A percentile compares a stretch with the other conserved stretches of the same genome.
These are phyloP conservation scores for Anniella stebbinsi DNA, from an alignment of 2,797 vertebrate genomes.

Conservation along the genomic window DNA sequence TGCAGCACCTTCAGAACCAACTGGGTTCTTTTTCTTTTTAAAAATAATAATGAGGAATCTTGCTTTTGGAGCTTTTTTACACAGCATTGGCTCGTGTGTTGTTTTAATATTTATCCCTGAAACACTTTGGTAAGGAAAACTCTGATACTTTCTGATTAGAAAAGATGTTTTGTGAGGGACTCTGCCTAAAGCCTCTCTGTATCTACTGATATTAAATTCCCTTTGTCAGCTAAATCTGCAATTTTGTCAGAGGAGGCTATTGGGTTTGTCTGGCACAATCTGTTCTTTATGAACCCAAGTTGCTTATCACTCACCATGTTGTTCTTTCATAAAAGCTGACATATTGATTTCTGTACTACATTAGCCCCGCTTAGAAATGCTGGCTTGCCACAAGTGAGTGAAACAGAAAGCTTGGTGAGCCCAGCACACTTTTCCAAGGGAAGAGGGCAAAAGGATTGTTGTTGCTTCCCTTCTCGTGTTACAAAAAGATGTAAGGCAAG, in stretches of 20 bases:
- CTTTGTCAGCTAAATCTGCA: slow-evolving; percentile 51
- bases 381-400: slow-evolving; percentile 5
- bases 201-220: slow-evolving; percentile 40
- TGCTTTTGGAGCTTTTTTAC: not conserved
- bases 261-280: slow-evolving; percentile 18
- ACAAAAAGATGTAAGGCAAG: not conserved
- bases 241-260: slow-evolving; percentile 31
- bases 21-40: not conserved
- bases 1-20: not conserved
- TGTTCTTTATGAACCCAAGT: slow-evolving; percentile 44
- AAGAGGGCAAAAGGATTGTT: not conserved
- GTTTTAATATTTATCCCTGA: slow-evolving; percentile 20
- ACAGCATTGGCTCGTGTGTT: not conserved
- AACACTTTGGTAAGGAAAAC: not conserved
- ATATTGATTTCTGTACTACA: slow-evolving; percentile 18
- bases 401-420: not conserved
- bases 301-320: slow-evolving; percentile 28
- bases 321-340: slow-evolving; percentile 35
- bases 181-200: slow-evolving; percentile 6
- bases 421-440: not conserved
- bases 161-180: not conserved
- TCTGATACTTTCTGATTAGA: slow-evolving; percentile 6
- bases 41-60: not conserved
- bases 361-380: not conserved
- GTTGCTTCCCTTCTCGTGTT: not conserved